Evolutionary conservation across 2,113 vertebrate species (phyloP), one percentile per base, ranked within the genome.

Genomic region (Candoia aspera): DNA sequence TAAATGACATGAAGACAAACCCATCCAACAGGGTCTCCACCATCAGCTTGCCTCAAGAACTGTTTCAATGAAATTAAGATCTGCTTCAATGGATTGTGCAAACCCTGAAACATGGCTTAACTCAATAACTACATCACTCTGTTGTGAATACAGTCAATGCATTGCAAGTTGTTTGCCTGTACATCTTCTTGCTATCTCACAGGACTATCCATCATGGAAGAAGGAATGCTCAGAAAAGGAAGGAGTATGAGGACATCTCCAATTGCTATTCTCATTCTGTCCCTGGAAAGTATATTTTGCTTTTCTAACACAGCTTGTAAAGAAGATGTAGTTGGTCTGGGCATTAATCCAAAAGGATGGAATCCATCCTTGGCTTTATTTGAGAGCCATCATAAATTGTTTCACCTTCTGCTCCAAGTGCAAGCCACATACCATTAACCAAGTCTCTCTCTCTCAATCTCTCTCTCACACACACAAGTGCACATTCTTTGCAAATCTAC

Each of bases 291-390:
- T 59, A 90, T 13, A 53, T 26, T 89, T 46, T 86, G 60, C 23
- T 93, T 26, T 58, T 83, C n/a, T 54, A 89, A n/a, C 42, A 84
- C 23, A 84, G 24, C 86, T 90, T 88, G 42, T 90, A 54, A 87
- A 84, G 64, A 93, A 93, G 89, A 87, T 85, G 62, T 87, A 83
- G 57, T 60, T 90, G 64, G 84, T 54, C 59, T 62, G 86, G 92
- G 89, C 62, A 90, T 57, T 60, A 54, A 60, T 93, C 89, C 85
- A 90, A 93, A 9, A 87, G 19, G 64, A 54, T 83, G 89, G 59
- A 88, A 90, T 90, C 79, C 84, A 90, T 42, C 54, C 62, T 57
- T 53, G 64, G 23, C 42, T 73, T 92, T 84, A 60, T 90, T 87
- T 90, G 87, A 87, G 37, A 33, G 53, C 26, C 4, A 17, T 33